Base-by-base conservation (phyloP, 2,888 invertebrate species). In the Torymus auratus region DNA sequence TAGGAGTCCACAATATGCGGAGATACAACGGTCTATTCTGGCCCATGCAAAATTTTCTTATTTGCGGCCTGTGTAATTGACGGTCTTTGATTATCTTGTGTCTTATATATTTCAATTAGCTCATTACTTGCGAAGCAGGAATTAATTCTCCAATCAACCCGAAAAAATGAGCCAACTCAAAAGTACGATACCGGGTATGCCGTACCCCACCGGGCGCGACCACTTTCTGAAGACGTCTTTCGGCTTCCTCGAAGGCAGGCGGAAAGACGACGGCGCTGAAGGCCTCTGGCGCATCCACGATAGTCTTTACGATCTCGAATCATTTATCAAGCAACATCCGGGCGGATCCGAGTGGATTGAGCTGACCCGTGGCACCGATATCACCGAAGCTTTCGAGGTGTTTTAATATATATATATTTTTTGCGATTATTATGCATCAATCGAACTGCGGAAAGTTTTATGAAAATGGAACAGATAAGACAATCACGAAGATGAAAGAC, bases 281-380 rank as follows among this genome's bases (percentile, higher is more conserved):
- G 94, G 94, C n/a, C 89, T 96, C 2, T 96, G 96, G 96, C 92
- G 96, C 84, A 93, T 96, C 20, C 92, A 95, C 84, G 93, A 96
- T 89, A 92, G 92, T 64, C 91, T 99, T 23, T 99, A 98, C 90
- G 97, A 99, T 91, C 93, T 99, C 23, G 94, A 94, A 0, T 92
- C 93, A 17, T 99, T 97, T 89, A 92, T 96, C 5, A 90, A 94
- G 3, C 92, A 92, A 65, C 99, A 99, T 92, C 99, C 98, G 0
- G 97, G 98, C 55, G 97, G 98, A 0, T 86, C 92, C 0, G 94
- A 95, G 87, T 97, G 96, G 96, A 87, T 96, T 71, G 91, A 91
- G 56, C 91, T 94, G 67, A 94, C 95, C 0, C 94, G 94, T 93
- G 96, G 96, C 0, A 95, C 94, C 0, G 96, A 96, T 85, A 95